phyloP scores from a whole-genome alignment of 2,797 vertebrate genomes.

The Halcyon badia region DNA sequence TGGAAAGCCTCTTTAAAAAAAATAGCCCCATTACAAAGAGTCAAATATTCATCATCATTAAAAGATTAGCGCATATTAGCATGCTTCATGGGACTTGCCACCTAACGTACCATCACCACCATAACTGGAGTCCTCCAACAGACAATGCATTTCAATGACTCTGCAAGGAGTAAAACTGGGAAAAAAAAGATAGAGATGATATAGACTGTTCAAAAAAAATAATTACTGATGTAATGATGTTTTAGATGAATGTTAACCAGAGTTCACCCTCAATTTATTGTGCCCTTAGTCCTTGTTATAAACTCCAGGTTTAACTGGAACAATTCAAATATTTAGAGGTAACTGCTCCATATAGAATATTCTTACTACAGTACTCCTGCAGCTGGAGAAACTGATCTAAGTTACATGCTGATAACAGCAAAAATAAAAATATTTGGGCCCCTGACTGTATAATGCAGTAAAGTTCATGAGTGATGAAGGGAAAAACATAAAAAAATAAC shows the following conservation, averaged over 20 bases:
- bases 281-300: background rate
- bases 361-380: background rate
- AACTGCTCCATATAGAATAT: background rate
- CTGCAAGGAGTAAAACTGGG: background rate
- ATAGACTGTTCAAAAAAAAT: background rate
- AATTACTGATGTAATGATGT: background rate
- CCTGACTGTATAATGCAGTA: background rate
- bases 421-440: background rate
- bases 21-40: conserved; percentile 52
- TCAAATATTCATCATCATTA: conserved; percentile 73
- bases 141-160: background rate
- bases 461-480: background rate
- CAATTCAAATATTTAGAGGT: background rate
- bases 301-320: background rate
- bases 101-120: conserved; percentile 34
- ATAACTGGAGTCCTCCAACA: conserved; percentile 58
- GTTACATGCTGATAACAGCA: background rate
- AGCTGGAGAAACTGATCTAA: background rate
- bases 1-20: conserved; percentile 66
- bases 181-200: background rate
- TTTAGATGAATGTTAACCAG: background rate
- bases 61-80: conserved; percentile 64
- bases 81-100: conserved; percentile 75
- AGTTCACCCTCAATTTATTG: background rate
- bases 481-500: background rate